phyloP scores from a whole-genome alignment of 2,113 vertebrate genomes.

The Cyanoliseus patagonus region DNA sequence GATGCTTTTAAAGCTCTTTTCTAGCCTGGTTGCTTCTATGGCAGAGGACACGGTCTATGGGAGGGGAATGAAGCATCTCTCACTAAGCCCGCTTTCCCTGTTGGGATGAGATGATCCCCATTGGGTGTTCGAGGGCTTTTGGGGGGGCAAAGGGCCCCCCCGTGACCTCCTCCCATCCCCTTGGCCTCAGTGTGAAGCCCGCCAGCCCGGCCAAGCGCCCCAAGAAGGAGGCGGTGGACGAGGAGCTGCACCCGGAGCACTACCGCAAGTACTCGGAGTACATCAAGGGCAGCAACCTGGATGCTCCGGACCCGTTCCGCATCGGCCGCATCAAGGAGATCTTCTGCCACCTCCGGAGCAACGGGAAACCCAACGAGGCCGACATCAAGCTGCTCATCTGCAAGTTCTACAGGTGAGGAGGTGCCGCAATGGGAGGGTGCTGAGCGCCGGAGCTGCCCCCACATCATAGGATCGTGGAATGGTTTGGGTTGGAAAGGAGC shows the following conservation, averaged over 20 bases:
- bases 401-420: slow-evolving; percentile 89
- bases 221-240: slow-evolving; percentile 90
- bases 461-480: too few species aligned
- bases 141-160: too few species aligned
- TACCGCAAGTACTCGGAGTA: slow-evolving; percentile 96
- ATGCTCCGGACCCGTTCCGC: slow-evolving; percentile 88
- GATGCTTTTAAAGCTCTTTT: not conserved
- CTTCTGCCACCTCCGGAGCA: slow-evolving; percentile 85
- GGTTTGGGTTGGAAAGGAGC: too few species aligned
- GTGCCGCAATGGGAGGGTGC: too few species aligned
- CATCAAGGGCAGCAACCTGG: slow-evolving; percentile 96
- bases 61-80: not conserved
- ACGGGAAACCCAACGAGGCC: slow-evolving; percentile 78
- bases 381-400: slow-evolving; percentile 88
- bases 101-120: not conserved
- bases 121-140: not conserved
- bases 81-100: not conserved
- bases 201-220: slow-evolving; percentile 88
- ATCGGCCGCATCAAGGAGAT: slow-evolving; percentile 91
- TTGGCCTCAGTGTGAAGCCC: slow-evolving; percentile 79
- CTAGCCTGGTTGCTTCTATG: not conserved
- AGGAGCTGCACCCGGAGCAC: slow-evolving; percentile 92
- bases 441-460: too few species aligned
- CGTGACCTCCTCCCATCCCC: too few species aligned
- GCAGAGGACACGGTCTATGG: not conserved